Percentiles rank a stretch among this genome's conserved stretches.
phyloP scores from a whole-genome alignment of 2,113 vertebrate species.

The Cepphus grylle region DNA sequence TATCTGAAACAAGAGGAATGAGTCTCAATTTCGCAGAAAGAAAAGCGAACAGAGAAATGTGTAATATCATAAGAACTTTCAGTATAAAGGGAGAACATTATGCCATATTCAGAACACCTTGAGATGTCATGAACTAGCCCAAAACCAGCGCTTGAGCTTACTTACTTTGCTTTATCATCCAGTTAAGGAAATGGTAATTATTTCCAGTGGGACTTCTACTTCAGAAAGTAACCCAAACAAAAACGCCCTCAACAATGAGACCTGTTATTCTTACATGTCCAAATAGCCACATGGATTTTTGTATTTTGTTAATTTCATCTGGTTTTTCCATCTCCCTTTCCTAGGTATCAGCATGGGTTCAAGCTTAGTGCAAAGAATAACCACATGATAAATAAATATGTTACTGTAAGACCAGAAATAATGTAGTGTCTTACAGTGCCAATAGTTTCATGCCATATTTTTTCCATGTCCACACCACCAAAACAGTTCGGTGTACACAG shows the following conservation, averaged over 20 bases:
- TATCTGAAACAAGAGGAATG: not conserved
- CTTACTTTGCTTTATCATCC: not conserved
- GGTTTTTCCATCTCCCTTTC: not conserved
- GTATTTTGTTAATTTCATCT: not conserved
- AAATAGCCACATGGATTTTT: rapidly evolving
- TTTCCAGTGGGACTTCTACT: not conserved
- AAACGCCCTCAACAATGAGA: not conserved
- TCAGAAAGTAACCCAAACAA: not conserved
- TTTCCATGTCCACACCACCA: not conserved
- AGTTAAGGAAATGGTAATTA: not conserved
- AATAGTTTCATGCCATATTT: not conserved
- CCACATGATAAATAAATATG: not conserved
- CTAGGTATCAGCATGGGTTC: not conserved
- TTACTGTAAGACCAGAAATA: not conserved
- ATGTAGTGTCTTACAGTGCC: not conserved
- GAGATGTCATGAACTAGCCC: rapidly evolving
- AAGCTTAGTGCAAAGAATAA: not conserved
- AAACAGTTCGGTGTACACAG: not conserved
- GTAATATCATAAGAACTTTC: not conserved
- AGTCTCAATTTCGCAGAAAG: not conserved
- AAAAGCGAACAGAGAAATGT: not conserved
- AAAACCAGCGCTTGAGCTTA: not conserved
- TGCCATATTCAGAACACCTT: not conserved
- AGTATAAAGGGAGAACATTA: not conserved
- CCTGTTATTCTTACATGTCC: not conserved